These are phyloP conservation scores for Babylonia areolata DNA, from an alignment of 1,140 invertebrate species.

Conservation along the genomic window DNA sequence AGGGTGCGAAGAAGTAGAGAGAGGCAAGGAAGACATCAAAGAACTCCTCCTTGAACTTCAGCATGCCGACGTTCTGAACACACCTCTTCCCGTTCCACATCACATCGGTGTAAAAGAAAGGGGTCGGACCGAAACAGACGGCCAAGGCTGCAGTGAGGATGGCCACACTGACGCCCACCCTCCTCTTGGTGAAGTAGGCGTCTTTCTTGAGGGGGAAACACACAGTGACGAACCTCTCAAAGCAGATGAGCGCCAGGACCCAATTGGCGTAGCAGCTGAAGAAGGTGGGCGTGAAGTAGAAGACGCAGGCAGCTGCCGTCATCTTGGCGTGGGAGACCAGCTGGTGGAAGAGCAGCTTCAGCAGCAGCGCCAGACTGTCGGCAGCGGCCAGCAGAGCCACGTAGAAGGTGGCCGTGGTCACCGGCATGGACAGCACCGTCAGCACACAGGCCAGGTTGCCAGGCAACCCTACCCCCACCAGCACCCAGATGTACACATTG, in stretches of 20 bases:
- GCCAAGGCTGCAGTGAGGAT: conserved; percentile 42
- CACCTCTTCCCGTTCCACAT: neutral
- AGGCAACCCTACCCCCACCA: conserved; percentile 59
- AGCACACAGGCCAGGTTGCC: conserved; percentile 58
- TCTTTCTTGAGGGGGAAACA: conserved; percentile 57
- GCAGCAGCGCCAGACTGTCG: conserved; percentile 49
- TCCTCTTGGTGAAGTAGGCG: conserved; percentile 50
- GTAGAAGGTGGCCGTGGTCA: conserved; percentile 60
- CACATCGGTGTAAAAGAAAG: conserved; percentile 18
- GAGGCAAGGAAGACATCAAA: conserved; percentile 36
- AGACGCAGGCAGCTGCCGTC: conserved; percentile 47
- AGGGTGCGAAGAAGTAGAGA: conserved; percentile 35
- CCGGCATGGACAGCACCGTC: conserved; percentile 56
- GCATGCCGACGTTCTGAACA: neutral
- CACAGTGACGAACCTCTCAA: conserved; percentile 62
- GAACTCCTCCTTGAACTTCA: neutral
- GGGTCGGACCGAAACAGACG: conserved; percentile 39
- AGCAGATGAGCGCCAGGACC: conserved; percentile 62
- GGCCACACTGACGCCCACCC: conserved; percentile 37
- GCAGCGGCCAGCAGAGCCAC: conserved; percentile 57
- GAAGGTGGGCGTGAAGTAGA: conserved; percentile 11
- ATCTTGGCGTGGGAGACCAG: conserved; percentile 46
- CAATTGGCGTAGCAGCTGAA: conserved; percentile 54
- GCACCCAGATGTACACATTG: conserved; percentile 58
- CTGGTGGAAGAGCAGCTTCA: conserved; percentile 60